A percentile compares a stretch with the other conserved stretches of the same genome.
Evolutionary conservation across 1,140 invertebrate genomes (phyloP).

Genomic region (Ceratitis capitata): DNA sequence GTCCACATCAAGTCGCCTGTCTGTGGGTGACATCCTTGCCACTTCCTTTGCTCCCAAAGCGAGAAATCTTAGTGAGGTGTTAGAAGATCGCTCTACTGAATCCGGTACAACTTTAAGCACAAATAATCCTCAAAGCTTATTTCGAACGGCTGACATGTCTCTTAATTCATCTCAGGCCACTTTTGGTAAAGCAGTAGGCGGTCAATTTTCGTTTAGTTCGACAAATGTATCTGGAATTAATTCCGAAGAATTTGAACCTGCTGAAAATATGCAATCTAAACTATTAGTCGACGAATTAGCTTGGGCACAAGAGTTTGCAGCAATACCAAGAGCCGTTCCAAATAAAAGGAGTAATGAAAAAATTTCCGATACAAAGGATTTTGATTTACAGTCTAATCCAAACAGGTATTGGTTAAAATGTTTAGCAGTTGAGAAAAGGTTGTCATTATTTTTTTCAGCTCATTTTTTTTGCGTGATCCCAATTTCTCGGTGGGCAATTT

Average conservation of each 20-base stretch:
- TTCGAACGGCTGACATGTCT: conserved; percentile 56
- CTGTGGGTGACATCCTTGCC: conserved; percentile 48
- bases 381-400: conserved; percentile 49
- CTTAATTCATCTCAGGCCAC: conserved; percentile 34
- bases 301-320: conserved; percentile 59
- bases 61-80: conserved; percentile 50
- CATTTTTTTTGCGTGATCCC: conserved; percentile 52
- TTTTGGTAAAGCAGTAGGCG: conserved; percentile 51
- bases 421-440: too few relatives aligned
- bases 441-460: conserved; percentile 45
- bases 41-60: conserved; percentile 58
- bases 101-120: neutral
- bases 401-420: conserved; percentile 47
- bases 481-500: conserved; percentile 61
- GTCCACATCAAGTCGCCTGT: conserved; percentile 14
- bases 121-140: conserved; percentile 47
- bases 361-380: conserved; percentile 42
- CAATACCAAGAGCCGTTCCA: conserved; percentile 53
- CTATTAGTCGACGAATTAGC: conserved; percentile 57
- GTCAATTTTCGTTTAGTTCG: conserved; percentile 51
- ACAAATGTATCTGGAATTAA: neutral
- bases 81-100: conserved; percentile 31
- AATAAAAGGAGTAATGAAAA: conserved; percentile 56
- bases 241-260: conserved; percentile 51
- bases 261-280: conserved; percentile 60